Conservation (phyloP, 2,888 invertebrate genomes). For the Griposia aprilina region DNA sequence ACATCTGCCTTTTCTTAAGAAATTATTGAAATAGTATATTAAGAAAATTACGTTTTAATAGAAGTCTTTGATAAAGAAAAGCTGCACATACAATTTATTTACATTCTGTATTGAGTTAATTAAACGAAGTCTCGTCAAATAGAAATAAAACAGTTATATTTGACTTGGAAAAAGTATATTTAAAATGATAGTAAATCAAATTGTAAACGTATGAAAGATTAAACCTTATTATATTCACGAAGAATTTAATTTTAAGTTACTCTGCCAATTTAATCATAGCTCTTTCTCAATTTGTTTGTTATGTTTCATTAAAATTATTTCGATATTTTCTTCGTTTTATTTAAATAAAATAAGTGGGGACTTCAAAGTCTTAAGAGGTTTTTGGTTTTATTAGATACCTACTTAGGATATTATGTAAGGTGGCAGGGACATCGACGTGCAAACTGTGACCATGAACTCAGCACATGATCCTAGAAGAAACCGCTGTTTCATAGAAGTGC, state of each 20-base stretch:
- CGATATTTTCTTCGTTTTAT: neutral
- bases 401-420: neutral
- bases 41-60: constrained; percentile 22
- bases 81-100: constrained; percentile 24
- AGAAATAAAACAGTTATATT: constrained; percentile 37
- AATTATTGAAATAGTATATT: constrained; percentile 23
- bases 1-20: constrained; percentile 18
- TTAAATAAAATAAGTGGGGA: neutral
- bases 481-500: too few relatives aligned
- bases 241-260: constrained; percentile 26
- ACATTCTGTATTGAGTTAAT: constrained; percentile 38
- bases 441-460: too few relatives aligned
- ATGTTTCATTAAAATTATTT: constrained; percentile 23
- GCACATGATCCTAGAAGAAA: too few relatives aligned
- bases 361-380: neutral
- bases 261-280: constrained; percentile 26
- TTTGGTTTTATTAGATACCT: neutral
- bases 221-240: constrained; percentile 14
- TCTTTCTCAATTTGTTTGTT: constrained; percentile 9
- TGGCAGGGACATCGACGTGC: too few relatives aligned
- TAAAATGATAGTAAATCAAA: constrained; percentile 25
- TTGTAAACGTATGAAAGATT: neutral
- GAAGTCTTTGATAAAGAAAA: constrained; percentile 20
- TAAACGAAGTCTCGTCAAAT: constrained; percentile 43
- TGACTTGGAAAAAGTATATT: constrained; percentile 22